These are phyloP conservation scores for Bombus haemorrhoidalis DNA, from an alignment of 1,140 invertebrate genomes.

Conservation along the genomic window DNA sequence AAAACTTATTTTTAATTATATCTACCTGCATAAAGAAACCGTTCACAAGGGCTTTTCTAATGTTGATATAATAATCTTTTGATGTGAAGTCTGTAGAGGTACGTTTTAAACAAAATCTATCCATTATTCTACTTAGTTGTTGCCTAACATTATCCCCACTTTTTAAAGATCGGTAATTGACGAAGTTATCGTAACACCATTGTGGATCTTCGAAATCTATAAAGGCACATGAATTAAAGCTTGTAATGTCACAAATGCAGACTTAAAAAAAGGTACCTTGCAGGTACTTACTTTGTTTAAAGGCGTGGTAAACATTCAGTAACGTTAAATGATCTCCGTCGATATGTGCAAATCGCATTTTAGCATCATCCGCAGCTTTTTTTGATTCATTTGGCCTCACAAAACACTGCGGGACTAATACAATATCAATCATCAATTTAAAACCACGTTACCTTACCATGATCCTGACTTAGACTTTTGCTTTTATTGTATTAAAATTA, in stretches of 20 bases:
- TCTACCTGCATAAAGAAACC: constrained; percentile 99
- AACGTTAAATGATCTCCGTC: constrained; percentile 99
- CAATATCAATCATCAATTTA: constrained; percentile 82
- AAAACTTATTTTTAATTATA: constrained; percentile 12
- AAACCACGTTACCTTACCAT: constrained; percentile 73
- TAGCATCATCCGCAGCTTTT: constrained; percentile 99
- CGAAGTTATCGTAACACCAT: constrained; percentile 99
- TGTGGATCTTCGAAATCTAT: constrained; percentile 93
- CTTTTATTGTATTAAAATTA: constrained; percentile 27
- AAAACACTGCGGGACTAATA: constrained; percentile 99
- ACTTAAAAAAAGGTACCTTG: background rate
- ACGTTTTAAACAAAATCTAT: constrained; percentile 95
- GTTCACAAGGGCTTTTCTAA: constrained; percentile 97
- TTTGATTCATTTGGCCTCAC: constrained; percentile 99
- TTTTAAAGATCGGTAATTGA: constrained; percentile 99
- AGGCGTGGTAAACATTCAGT: constrained; percentile 98
- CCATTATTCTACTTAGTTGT: constrained; percentile 93
- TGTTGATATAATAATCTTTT: constrained; percentile 99
- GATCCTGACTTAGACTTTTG: constrained; percentile 52
- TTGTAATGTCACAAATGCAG: background rate
- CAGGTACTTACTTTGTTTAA: constrained; percentile 97
- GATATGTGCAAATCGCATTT: constrained; percentile 99
- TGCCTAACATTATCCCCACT: constrained; percentile 94
- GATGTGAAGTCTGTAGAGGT: constrained; percentile 99
- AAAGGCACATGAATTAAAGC: background rate